Conservation (phyloP, 2,797 vertebrate genomes). For the Microctenopoma steveboyesi region DNA sequence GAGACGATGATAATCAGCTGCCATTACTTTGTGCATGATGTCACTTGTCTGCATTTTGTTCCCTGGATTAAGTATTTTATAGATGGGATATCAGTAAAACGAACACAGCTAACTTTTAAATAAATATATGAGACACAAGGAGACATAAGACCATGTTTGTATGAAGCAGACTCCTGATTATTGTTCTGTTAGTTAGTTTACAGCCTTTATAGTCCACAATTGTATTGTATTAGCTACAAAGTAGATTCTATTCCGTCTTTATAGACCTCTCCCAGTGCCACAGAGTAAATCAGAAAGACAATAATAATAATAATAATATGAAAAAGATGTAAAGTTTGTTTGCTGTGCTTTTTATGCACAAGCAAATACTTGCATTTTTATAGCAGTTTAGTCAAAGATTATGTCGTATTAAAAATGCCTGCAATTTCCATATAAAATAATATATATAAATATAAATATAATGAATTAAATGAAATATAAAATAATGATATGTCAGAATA, state of each 20-base stretch:
- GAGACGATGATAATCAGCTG: slow-evolving; percentile 33
- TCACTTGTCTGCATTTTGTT: slow-evolving; percentile 19
- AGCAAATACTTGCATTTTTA: slow-evolving; percentile 42
- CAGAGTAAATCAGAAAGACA: slow-evolving; percentile 34
- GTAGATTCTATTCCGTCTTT: neutral
- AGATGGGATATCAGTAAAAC: slow-evolving; percentile 3
- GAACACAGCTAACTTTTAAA: slow-evolving; percentile 9
- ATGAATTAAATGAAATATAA: neutral
- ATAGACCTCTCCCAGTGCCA: slow-evolving; percentile 23
- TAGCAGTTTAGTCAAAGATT: slow-evolving; percentile 14
- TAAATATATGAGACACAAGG: too few relatives aligned
- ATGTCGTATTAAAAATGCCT: slow-evolving; percentile 28
- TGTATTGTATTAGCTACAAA: neutral
- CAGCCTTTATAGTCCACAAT: slow-evolving; percentile 7
- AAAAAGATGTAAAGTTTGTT: slow-evolving; percentile 1
- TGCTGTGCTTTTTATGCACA: slow-evolving; percentile 30
- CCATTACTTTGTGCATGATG: slow-evolving; percentile 29
- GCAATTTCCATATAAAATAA: too few relatives aligned
- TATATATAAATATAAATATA: too few relatives aligned
- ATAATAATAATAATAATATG: slow-evolving; percentile 38
- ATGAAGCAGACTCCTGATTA: too few relatives aligned
- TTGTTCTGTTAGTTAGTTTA: slow-evolving; percentile 11
- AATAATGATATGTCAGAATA: neutral
- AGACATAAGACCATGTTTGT: too few relatives aligned
- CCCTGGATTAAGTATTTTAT: slow-evolving; percentile 22